Conservation (phyloP, 1,140 invertebrate genomes). For the Drosophila pallidifrons region DNA sequence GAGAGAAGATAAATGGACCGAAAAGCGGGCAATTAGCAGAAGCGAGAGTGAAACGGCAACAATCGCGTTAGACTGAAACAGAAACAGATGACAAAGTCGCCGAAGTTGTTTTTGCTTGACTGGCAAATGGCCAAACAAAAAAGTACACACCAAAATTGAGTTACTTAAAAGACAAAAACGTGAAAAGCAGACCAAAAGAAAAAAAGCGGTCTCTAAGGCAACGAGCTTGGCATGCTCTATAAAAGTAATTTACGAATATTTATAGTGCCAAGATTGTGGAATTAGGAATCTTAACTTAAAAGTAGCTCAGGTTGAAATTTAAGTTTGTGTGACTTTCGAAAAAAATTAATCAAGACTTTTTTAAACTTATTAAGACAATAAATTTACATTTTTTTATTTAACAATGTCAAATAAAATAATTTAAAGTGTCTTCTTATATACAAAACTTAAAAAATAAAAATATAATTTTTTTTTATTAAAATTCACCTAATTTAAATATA, state of each 20-base stretch:
- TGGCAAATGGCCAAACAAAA: constrained; percentile 61
- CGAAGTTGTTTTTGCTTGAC: constrained; percentile 33
- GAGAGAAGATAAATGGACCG: constrained; percentile 65
- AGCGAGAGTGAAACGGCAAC: constrained; percentile 22
- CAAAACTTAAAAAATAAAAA: no score
- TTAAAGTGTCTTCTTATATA: no score
- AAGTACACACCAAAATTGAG: constrained; percentile 63
- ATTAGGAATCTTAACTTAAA: neutral
- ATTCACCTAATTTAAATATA: no score
- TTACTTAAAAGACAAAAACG: constrained; percentile 44
- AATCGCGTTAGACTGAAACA: constrained; percentile 15
- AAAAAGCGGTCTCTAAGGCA: neutral
- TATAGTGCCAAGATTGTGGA: neutral
- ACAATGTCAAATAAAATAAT: no score
- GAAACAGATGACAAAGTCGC: constrained; percentile 34
- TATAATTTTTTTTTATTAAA: no score
- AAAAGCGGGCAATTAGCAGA: constrained; percentile 64
- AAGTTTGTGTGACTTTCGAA: no score
- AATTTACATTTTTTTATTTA: no score
- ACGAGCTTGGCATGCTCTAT: constrained; percentile 14
- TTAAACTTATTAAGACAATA: no score
- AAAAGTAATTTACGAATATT: constrained; percentile 4
- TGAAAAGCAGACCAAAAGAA: neutral
- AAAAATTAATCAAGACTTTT: no score
- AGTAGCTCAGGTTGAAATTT: no score